These are phyloP conservation scores for Galleria mellonella DNA, from an alignment of 1,140 invertebrate genomes.

Conservation along the genomic window DNA sequence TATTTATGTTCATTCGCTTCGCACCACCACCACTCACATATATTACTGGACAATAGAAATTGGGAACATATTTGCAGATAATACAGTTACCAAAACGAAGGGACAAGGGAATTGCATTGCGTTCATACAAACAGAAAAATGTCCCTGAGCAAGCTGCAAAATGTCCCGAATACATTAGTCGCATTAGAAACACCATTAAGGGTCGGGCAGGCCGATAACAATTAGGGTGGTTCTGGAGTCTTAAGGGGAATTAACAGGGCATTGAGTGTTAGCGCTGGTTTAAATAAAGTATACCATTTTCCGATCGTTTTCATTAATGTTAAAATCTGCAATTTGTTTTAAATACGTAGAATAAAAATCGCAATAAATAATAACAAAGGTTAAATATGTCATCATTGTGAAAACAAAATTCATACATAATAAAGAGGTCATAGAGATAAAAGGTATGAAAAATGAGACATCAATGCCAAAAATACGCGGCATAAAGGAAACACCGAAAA, in stretches of 20 bases:
- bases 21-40: conserved; percentile 39
- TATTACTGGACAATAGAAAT: conserved; percentile 66
- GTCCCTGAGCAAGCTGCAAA: conserved; percentile 67
- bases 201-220: conserved; percentile 60
- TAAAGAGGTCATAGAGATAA: conserved; percentile 46
- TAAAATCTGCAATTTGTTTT: neutral
- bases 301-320: neutral
- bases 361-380: neutral
- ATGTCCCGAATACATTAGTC: conserved; percentile 71
- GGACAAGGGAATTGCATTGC: conserved; percentile 44
- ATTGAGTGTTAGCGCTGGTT: conserved; percentile 32
- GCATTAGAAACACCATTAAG: conserved; percentile 72
- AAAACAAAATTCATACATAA: conserved; percentile 51
- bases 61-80: conserved; percentile 70
- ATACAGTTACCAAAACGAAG: conserved; percentile 58
- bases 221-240: conserved; percentile 63
- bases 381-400: conserved; percentile 17
- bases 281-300: conserved; percentile 14
- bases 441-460: conserved; percentile 58
- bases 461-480: conserved; percentile 45
- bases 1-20: conserved; percentile 61
- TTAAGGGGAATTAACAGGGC: conserved; percentile 64
- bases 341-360: conserved; percentile 1
- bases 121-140: conserved; percentile 65
- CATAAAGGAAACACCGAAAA: conserved; percentile 55